Base-by-base conservation (phyloP, 2,888 invertebrate genomes). In the Cordylochernes scorpioides region DNA sequence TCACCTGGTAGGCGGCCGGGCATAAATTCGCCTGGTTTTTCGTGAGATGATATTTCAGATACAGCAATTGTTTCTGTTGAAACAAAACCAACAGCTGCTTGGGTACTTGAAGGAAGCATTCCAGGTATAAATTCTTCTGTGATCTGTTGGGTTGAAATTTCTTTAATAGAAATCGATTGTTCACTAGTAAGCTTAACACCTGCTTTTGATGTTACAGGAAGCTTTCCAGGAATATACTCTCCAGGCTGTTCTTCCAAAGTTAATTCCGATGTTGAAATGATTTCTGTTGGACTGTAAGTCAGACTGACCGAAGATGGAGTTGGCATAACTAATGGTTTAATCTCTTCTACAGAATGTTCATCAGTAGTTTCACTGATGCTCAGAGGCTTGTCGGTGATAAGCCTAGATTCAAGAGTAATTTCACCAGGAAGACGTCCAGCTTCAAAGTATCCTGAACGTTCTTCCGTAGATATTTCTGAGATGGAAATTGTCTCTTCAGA, bases 1-100 rank as follows among this genome's bases (percentile, higher is more conserved):
- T 38, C 38, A 13, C 38, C 38, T 13, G 36, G 36, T 14, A 33
- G 6, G 8, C 33, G 28, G 10, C 33, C 34, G 15, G 31, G 27
- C 8, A 25, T 10, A 29, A 36, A 22, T 22, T 22, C 22, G 12
- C 22, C 22, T 33, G 49, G 47, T 27, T 58, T 43, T 36, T 61
- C 60, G 34, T 57, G 33, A 15, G 33, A 16, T 3, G 26, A 28
- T 9, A 13, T 45, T 30, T 55, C 54, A 27, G 52, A 44, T 4
- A 44, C 44, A 2, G 44, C 51, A 53, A 73, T 73, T 42, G 64
- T 64, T 43, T 77, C 73, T 37, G 68, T 67, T 10, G 63, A 44
- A 3, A 65, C 62, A 42, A 63, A 57, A 7, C 62, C 60, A 16
- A 60, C 46, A 44, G 63, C 62, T 40, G 64, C 64, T 24, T 59